phyloP scores from a whole-genome alignment of 2,888 invertebrate genomes.

The Euphydryas editha region DNA sequence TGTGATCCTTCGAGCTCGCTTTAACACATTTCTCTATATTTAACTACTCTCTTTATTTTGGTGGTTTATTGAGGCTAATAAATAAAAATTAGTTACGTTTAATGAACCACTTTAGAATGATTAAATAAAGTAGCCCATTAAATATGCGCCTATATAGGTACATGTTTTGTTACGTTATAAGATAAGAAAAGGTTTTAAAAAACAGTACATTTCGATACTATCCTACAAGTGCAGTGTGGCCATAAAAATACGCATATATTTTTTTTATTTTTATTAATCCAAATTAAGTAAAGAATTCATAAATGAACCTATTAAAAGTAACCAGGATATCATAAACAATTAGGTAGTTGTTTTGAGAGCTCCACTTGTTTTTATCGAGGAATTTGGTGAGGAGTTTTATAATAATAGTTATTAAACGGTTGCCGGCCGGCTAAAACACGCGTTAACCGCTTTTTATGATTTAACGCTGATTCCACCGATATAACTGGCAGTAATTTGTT shows the following conservation, averaged over 20 bases:
- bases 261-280: background rate
- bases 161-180: background rate
- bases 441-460: conserved; percentile 79
- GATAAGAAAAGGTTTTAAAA: background rate
- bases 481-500: conserved; percentile 75
- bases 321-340: conserved; percentile 41
- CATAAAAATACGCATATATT: background rate
- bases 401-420: conserved; percentile 81
- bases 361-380: conserved; percentile 56
- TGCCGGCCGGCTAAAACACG: conserved; percentile 75
- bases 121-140: background rate
- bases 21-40: background rate
- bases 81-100: conserved; percentile 6
- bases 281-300: background rate
- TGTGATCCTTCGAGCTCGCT: background rate
- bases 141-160: too few species aligned
- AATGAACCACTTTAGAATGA: background rate
- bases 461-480: conserved; percentile 76
- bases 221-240: background rate
- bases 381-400: conserved; percentile 72
- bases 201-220: background rate
- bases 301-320: conserved; percentile 20
- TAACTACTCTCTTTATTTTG: background rate
- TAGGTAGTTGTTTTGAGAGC: conserved; percentile 34
- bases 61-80: background rate